Base-by-base conservation (phyloP, 2,797 vertebrate species). In the Sebastes melanostomus region DNA sequence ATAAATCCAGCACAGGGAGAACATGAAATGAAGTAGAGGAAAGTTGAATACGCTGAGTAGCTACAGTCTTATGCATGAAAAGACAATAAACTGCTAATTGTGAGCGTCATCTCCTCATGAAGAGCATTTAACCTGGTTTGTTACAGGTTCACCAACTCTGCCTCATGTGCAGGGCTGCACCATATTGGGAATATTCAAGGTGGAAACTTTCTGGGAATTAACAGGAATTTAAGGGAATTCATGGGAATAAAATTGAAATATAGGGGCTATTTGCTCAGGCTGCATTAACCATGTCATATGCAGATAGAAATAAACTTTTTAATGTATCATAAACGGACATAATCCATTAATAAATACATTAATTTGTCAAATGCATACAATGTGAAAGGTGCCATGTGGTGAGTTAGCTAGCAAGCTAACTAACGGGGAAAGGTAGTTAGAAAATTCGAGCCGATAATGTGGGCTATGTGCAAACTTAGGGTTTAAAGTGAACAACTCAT, bases 1-100 rank as follows among this genome's bases (percentile, higher is more conserved):
- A 83, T 2, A 89, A 89, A 88, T 75, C 61, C 71, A 68, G 80
- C 52, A 42, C 50, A 74, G 59, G 6, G 52, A 80, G 63, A 88
- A 70, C 54, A 75, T 58, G 58, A 77, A 77, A 18, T n/a, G 20
- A 81, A 71, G 61, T n/a, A 24, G 32, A 72, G 29, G 14, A 18
- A 65, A 46, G 24, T 80, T 46, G 46, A 52, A 50, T 24, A 32
- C 60, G 34, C 27, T n/a, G 13, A 55, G 46, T 9, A 27, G 54
- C 66, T 63, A 6, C 25, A 22, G 62, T 69, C 25, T 72, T 14
- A 14, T 25, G 34, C 63, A 72, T 20, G 36, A 70, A 52, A 76
- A 63, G 5, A 69, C 5, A 52, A 42, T 66, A 72, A 77, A 66
- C 8, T 46, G 29, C 30, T 29, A 67, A 77, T 38, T 50, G 14